Evolutionary conservation across 2,113 vertebrate genomes (phyloP), one percentile per base, ranked within the genome.

Genomic region (Siphamia tubifer): DNA sequence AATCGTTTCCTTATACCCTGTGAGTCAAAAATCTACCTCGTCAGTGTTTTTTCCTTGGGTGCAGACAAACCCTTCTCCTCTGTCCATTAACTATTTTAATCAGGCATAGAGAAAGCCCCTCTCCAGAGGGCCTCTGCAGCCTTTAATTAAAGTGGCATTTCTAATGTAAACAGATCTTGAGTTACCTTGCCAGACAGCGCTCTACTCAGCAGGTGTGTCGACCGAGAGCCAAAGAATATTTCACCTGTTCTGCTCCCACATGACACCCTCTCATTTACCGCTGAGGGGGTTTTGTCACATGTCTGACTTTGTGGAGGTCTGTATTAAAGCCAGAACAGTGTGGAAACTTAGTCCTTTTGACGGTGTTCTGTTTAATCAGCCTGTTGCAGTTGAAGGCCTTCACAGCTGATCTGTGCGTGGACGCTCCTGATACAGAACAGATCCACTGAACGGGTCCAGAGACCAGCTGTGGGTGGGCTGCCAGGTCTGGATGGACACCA

Each of bases 61-160:
- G n/a, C n/a, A n/a, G n/a, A n/a, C n/a, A n/a, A n/a, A n/a, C 40
- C 49, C 30, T 20, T 15, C 52, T 51, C 55, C 69, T 80, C 76
- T 34, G 56, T 74, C 74, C 55, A 83, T 88, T 83, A 84, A 78
- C 49, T 63, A 61, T 68, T 81, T 86, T 69, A 82, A 84, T 88
- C 69, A 80, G 73, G 64, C 86, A 74, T 38, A 75, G 47, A 83
- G 49, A 64, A 68, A 54, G 62, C 56, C 76, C 61, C 28, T 58
- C 57, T 69, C 17, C 58, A 67, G 61, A 66, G 58, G 56, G 58
- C 52, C 74, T 77, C 74, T 58, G 77, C 55, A 66, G 68, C 48
- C 56, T 84, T 86, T 90, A 88, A 90, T 91, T 91, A 89, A 91
- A 91, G 74, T 81, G 74, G 68, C 83, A 80, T 84, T 86, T 86